phyloP scores from a whole-genome alignment of 2,888 invertebrate genomes.

The Neoascia interrupta region DNA sequence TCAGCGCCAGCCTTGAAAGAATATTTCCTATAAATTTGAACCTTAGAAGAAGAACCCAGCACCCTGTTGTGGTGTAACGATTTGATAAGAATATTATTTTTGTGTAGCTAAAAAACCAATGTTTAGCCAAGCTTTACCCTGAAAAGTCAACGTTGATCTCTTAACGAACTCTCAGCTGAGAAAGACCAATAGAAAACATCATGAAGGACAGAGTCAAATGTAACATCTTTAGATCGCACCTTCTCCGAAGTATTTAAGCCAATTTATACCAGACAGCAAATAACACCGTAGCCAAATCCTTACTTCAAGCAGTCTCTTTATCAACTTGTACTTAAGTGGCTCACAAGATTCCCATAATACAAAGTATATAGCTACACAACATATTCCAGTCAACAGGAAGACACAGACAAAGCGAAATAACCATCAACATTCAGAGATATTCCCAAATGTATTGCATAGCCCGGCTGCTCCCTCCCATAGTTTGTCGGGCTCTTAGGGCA shows the following conservation, averaged over 20 bases:
- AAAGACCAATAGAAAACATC: too few relatives aligned
- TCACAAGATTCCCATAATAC: constrained; percentile 44
- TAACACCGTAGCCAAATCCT: constrained; percentile 23
- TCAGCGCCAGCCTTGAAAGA: too few relatives aligned
- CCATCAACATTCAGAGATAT: constrained; percentile 55
- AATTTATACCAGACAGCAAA: constrained; percentile 34
- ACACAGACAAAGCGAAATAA: constrained; percentile 12
- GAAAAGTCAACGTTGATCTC: too few relatives aligned
- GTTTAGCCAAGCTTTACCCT: too few relatives aligned
- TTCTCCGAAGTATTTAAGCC: constrained; percentile 23
- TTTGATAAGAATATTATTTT: too few relatives aligned
- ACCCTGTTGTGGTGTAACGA: too few relatives aligned
- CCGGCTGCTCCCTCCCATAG: constrained; percentile 1
- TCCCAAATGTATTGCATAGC: constrained; percentile 46
- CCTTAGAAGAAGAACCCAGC: too few relatives aligned
- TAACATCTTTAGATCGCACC: constrained; percentile 21
- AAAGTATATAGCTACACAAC: constrained; percentile 11
- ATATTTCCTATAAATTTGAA: too few relatives aligned
- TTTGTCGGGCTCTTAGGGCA: constrained; percentile 21
- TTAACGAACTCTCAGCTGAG: too few relatives aligned
- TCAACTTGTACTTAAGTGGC: constrained; percentile 51
- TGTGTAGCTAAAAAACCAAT: too few relatives aligned
- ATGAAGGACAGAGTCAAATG: neutral
- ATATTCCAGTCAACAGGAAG: constrained; percentile 20
- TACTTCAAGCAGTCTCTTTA: constrained; percentile 26